Base-by-base conservation (phyloP, 2,888 invertebrate species). In the Octonoba sinensis region DNA sequence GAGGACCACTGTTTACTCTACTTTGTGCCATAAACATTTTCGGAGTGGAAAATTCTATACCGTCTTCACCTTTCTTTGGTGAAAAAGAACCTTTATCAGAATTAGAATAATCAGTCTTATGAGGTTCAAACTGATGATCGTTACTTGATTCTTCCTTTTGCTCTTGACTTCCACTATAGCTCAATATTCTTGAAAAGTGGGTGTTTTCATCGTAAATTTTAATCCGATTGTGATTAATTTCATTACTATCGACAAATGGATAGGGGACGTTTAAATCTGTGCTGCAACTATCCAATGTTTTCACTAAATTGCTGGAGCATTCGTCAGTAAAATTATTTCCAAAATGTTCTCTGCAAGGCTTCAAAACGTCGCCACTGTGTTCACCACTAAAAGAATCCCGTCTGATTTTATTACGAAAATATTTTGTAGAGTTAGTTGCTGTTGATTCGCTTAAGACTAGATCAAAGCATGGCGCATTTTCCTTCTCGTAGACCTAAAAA, bases 11-110 rank as follows among this genome's bases (percentile, higher is more conserved):
- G 36, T 64, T 82, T 46, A 82, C 71, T 70, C 82, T 75, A 51
- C 57, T 71, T 60, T 82, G 82, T 16, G 82, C 49, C 74, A 82
- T 82, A 71, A 82, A 82, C 82, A 82, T 82, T 65, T 70, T 75
- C 12, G 66, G 2, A 0, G 62, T 12, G 6, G 44, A 3, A 18
- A 62, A 62, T 18, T 15, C 57, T 57, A 13, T 11, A 22, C n/a
- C 46, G 18, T 16, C 13, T 44, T 62, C 46, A 8, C 46, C 16
- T 36, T 27, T 60, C n/a, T 6, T n/a, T 18, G 24, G 18, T 11
- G 46, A 15, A 24, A 54, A 12, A 12, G 49, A 6, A 0, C 11
- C 13, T 18, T 64, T 46, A 22, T 12, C 1, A 12, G 18, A 18
- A 18, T 15, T 54, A 11, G 11, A 36, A 8, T 36, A 36, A 54